phyloP scores from a whole-genome alignment of 2,888 invertebrate species.

The Plebejus anna region DNA sequence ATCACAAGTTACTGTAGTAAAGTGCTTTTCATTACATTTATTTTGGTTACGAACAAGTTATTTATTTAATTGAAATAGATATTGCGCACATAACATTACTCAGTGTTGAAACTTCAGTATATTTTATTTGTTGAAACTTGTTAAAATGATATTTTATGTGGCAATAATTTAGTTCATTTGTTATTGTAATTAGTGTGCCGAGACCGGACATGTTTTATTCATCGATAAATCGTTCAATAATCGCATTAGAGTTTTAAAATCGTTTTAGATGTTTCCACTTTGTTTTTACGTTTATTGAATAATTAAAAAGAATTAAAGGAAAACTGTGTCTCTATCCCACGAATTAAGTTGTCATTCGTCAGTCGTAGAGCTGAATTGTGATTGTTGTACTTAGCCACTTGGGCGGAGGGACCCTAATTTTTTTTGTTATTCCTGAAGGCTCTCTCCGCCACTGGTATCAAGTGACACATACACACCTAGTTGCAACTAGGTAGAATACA shows the following conservation, averaged over 20 bases:
- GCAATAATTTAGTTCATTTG: conserved; percentile 6
- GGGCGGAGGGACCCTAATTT: too few relatives aligned
- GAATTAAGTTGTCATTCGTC: too few relatives aligned
- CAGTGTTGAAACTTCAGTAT: neutral
- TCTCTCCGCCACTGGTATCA: too few relatives aligned
- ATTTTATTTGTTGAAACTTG: conserved; percentile 11
- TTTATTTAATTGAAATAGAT: neutral
- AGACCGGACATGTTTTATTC: conserved; percentile 6
- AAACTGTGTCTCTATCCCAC: too few relatives aligned
- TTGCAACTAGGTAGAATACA: too few relatives aligned
- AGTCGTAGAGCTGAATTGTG: too few relatives aligned
- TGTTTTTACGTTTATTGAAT: too few relatives aligned
- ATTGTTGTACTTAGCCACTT: too few relatives aligned
- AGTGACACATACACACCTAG: too few relatives aligned
- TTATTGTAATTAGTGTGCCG: conserved; percentile 16
- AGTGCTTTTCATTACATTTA: neutral
- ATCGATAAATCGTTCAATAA: neutral
- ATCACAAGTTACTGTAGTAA: too few relatives aligned
- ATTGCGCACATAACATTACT: conserved; percentile 12
- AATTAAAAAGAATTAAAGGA: too few relatives aligned
- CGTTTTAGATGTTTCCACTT: neutral
- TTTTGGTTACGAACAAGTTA: neutral
- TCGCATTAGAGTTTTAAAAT: neutral
- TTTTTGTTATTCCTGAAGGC: too few relatives aligned
- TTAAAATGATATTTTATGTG: neutral